Base-by-base conservation (phyloP, 2,888 invertebrate genomes). In the Hedychridium roseum region DNA sequence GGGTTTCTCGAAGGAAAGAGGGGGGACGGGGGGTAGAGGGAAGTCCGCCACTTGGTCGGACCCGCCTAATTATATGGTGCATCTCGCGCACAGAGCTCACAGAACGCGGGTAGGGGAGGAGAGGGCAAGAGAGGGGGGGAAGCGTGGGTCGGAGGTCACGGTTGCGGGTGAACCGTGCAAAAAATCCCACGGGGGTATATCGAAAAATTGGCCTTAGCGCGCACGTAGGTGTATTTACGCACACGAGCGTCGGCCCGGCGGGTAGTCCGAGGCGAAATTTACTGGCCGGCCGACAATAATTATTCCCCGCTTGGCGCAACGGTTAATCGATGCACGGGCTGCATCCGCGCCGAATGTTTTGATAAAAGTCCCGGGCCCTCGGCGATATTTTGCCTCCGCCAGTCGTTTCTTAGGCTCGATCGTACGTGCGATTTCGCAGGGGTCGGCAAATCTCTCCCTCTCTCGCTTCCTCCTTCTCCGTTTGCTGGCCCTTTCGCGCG, bases 21-120 rank as follows among this genome's bases (percentile, higher is more conserved):
- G n/a, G n/a, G n/a, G n/a, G n/a, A n/a, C n/a, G n/a, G n/a, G n/a
- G n/a, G n/a, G n/a, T n/a, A n/a, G n/a, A 52, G 51, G 63, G 47
- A 48, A 54, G 52, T 60, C n/a, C 54, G 50, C 54, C 61, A 58
- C 45, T n/a, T 41, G 57, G 57, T 53, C 59, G 62, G 74, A 73
- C 70, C 73, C 71, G n/a, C 71, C 72, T 78, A 78, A 78, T 78
- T 77, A 78, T 74, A 78, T 71, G 71, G 70, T 72, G 64, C 64
- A 71, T 62, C 65, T 60, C 62, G 64, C 64, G 51, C 54, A 30
- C 26, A 58, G 54, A 62, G 66, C 60, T 34, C 47, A 54, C 53
- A 41, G 60, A 55, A 52, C 51, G 43, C 51, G 39, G 62, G 43
- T 45, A 50, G n/a, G n/a, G n/a, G n/a, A n/a, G n/a, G n/a, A n/a